A percentile compares a stretch with the other conserved stretches of the same genome.
Evolutionary conservation across 2,888 invertebrate species (phyloP).

Genomic region (Cerceris ruficornis): DNA sequence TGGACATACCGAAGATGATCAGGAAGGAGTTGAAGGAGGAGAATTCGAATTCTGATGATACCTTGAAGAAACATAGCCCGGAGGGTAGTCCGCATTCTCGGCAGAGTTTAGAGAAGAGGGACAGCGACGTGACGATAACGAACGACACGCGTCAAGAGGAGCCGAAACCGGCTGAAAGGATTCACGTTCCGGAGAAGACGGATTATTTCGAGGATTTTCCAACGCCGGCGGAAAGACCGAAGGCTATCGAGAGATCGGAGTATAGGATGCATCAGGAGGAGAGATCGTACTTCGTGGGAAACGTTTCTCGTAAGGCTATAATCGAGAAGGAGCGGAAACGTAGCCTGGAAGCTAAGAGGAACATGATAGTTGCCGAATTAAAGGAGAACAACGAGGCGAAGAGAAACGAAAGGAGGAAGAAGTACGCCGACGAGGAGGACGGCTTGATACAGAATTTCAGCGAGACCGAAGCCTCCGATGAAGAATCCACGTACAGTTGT

Average conservation of each 20-base stretch:
- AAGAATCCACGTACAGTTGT: slow-evolving; percentile 84
- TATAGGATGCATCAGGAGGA: slow-evolving; percentile 73
- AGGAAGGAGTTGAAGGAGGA: slow-evolving; percentile 80
- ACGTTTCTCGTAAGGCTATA: slow-evolving; percentile 79
- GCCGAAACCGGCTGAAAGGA: slow-evolving; percentile 78
- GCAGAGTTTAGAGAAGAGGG: slow-evolving; percentile 69
- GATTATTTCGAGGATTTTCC: slow-evolving; percentile 78
- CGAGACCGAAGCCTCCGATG: slow-evolving; percentile 80
- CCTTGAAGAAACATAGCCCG: slow-evolving; percentile 62
- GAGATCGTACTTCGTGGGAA: slow-evolving; percentile 77
- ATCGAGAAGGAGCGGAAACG: slow-evolving; percentile 79
- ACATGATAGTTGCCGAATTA: slow-evolving; percentile 78
- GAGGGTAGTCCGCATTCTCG: slow-evolving; percentile 59
- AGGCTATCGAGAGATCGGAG: slow-evolving; percentile 73
- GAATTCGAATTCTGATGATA: slow-evolving; percentile 63
- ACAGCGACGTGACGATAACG: slow-evolving; percentile 76
- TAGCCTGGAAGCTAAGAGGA: slow-evolving; percentile 78
- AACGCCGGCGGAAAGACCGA: slow-evolving; percentile 79
- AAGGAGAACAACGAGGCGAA: slow-evolving; percentile 79
- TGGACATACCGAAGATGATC: slow-evolving; percentile 86
- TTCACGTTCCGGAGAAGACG: slow-evolving; percentile 75
- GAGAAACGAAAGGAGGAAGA: slow-evolving; percentile 73
- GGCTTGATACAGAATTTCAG: slow-evolving; percentile 77
- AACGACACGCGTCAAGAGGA: slow-evolving; percentile 72
- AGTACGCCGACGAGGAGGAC: slow-evolving; percentile 77